Percentiles rank a stretch among this genome's conserved stretches.
These are phyloP conservation scores for Pseudomyrmex flavicornis DNA, from an alignment of 1,140 invertebrate species.

Conservation along the genomic window DNA sequence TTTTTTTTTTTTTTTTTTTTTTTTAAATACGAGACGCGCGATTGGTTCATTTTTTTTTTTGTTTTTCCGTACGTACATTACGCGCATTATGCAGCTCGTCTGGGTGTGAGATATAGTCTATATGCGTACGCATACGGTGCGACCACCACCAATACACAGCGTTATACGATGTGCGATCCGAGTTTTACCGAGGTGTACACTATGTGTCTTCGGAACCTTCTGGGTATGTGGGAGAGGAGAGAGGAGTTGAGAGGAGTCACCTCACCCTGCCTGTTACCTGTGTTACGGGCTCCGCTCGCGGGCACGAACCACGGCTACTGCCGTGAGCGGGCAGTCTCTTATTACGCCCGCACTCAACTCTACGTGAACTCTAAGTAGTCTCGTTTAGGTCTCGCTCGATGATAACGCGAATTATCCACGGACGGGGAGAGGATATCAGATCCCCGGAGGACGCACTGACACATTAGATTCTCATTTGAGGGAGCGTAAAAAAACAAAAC, in stretches of 20 bases:
- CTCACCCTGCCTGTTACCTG: conserved; percentile 51
- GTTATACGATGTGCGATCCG: no score
- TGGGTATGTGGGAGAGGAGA: conserved; percentile 48
- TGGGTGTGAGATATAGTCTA: no score
- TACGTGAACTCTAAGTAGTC: conserved; percentile 75
- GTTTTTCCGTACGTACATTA: no score
- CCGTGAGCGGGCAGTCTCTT: conserved; percentile 77
- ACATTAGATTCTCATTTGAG: conserved; percentile 6
- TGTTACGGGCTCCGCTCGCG: conserved; percentile 66
- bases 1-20: no score
- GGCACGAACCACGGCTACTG: conserved; percentile 74
- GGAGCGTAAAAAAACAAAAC: no score
- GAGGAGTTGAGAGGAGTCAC: conserved; percentile 63
- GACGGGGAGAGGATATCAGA: not conserved
- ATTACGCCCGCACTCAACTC: conserved; percentile 78
- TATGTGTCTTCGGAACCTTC: not conserved
- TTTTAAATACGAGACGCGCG: no score
- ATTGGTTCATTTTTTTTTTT: no score
- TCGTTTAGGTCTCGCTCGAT: conserved; percentile 56
- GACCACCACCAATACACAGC: no score
- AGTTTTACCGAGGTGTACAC: no score
- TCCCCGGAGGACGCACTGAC: not conserved
- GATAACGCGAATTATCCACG: conserved; percentile 20
- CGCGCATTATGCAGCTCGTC: no score
- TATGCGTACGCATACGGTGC: no score